Percentiles rank a stretch among this genome's conserved stretches.
These are phyloP conservation scores for Myocastor coypus DNA, from an alignment of 2,113 vertebrate species.

Conservation along the genomic window DNA sequence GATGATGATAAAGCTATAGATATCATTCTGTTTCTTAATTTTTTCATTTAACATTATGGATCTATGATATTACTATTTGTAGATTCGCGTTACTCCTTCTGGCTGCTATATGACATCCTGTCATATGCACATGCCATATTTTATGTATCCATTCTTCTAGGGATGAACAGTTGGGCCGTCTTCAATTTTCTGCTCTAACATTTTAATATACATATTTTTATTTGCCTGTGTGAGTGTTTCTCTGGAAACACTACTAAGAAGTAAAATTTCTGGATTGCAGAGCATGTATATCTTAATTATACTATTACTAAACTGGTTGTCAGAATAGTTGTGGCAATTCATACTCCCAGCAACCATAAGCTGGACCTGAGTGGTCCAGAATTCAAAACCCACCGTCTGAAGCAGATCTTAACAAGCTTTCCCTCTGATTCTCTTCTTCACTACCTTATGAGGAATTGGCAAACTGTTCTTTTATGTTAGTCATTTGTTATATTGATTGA, in stretches of 20 bases:
- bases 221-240: background rate
- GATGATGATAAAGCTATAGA: background rate
- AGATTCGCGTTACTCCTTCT: conserved; percentile 58
- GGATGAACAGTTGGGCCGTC: conserved; percentile 29
- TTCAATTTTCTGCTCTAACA: conserved; percentile 27
- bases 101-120: conserved; percentile 41
- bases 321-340: background rate
- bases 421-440: background rate
- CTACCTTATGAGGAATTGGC: background rate
- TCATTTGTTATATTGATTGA: background rate
- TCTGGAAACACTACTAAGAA: conserved; percentile 38
- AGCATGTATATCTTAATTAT: background rate
- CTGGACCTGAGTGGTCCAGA: background rate
- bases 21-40: background rate
- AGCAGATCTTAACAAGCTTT: background rate
- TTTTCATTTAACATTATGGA: background rate
- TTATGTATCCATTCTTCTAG: conserved; percentile 32
- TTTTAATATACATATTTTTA: background rate
- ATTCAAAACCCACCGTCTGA: background rate
- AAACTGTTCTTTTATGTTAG: background rate
- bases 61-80: conserved; percentile 55
- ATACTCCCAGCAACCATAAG: background rate
- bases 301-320: background rate
- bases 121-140: background rate
- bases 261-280: background rate